Evolutionary conservation across 1,140 invertebrate species (phyloP).

Genomic region (Paracyclopina nana): DNA sequence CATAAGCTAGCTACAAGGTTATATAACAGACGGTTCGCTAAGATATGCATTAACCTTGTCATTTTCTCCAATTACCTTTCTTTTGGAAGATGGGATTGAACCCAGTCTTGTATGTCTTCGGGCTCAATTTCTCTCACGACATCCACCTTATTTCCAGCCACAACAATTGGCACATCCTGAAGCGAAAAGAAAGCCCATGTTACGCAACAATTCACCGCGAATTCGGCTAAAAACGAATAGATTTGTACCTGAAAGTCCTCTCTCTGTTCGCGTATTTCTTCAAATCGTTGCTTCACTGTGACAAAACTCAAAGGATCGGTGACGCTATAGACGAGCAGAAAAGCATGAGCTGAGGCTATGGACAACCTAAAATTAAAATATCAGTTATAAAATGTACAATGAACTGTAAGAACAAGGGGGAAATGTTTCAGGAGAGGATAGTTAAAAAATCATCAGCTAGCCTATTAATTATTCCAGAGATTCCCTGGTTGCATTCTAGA

Average conservation of each 20-base stretch:
- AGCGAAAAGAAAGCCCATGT: constrained; percentile 4
- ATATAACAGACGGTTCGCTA: not conserved
- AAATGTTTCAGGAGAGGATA: no score
- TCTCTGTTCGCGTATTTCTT: constrained; percentile 32
- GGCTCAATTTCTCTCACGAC: constrained; percentile 43
- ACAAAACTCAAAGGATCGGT: constrained; percentile 51
- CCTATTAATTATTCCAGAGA: no score
- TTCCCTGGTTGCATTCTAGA: no score
- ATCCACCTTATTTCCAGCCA: constrained; percentile 65
- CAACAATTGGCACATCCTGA: constrained; percentile 60
- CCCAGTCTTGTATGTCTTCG: constrained; percentile 57
- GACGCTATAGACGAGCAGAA: constrained; percentile 69
- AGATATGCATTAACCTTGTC: not conserved
- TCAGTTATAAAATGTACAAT: no score
- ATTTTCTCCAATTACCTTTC: constrained; percentile 31
- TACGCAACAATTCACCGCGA: not conserved
- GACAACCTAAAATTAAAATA: constrained; percentile 50
- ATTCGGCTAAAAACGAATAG: constrained; percentile 17
- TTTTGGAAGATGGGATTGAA: constrained; percentile 49
- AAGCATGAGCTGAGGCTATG: constrained; percentile 71
- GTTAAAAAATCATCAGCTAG: no score
- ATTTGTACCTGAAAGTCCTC: constrained; percentile 26
- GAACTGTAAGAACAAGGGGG: no score
- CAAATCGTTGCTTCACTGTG: constrained; percentile 52
- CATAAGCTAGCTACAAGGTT: not conserved